Evolutionary conservation across 2,113 vertebrate genomes (phyloP).

Genomic region (Apteryx owenii): DNA sequence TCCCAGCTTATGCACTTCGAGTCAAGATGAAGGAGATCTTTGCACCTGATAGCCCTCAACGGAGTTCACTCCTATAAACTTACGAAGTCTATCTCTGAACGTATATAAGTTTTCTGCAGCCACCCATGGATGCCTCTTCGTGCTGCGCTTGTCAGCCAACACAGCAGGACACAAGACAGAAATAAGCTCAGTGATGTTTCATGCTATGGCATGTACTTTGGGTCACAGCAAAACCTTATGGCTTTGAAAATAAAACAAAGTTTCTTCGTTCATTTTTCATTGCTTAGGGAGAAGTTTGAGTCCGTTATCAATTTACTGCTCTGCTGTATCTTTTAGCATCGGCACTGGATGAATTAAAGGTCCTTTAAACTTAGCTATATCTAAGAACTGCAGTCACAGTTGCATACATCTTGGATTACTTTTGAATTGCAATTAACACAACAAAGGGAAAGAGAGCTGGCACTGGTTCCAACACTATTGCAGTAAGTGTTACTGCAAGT

Average conservation of each 20-base stretch:
- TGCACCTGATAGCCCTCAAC: neutral
- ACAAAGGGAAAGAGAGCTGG: conserved; percentile 55
- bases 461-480: conserved; percentile 27
- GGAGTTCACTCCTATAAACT: neutral
- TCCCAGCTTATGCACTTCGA: neutral
- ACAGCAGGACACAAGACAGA: neutral
- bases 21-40: neutral
- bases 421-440: conserved; percentile 67
- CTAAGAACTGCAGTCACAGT: conserved; percentile 50
- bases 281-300: conserved; percentile 5
- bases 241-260: neutral
- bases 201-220: neutral
- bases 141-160: neutral
- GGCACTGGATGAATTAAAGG: conserved; percentile 15
- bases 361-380: conserved; percentile 34
- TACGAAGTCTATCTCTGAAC: neutral
- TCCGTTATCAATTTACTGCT: neutral
- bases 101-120: neutral
- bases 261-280: conserved; percentile 18
- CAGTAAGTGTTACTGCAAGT: conserved; percentile 52
- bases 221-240: neutral
- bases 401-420: conserved; percentile 58
- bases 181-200: neutral
- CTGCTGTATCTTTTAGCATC: conserved; percentile 14
- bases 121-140: neutral